Percentiles rank a stretch among this genome's conserved stretches.
phyloP scores from a whole-genome alignment of 2,888 invertebrate genomes.

The Eledona agricola region DNA sequence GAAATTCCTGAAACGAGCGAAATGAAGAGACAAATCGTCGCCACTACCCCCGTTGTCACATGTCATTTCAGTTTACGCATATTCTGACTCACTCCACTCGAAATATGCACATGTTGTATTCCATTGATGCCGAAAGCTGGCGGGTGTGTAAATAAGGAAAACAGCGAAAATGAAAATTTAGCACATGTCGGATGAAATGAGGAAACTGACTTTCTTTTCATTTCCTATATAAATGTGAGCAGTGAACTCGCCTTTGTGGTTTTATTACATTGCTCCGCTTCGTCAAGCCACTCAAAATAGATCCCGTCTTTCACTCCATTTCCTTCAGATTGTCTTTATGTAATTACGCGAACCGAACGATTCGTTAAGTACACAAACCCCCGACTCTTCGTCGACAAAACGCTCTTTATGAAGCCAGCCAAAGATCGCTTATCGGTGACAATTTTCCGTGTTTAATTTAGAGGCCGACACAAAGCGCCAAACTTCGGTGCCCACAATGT shows the following conservation, averaged over 20 bases:
- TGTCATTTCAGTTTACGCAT: constrained; percentile 16
- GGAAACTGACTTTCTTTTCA: constrained; percentile 7
- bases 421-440: too few relatives aligned
- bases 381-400: too few relatives aligned
- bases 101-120: constrained; percentile 11
- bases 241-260: constrained; percentile 29
- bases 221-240: constrained; percentile 28
- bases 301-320: constrained; percentile 22
- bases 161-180: constrained; percentile 3
- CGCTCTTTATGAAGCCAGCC: too few relatives aligned
- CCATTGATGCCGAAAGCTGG: constrained; percentile 12
- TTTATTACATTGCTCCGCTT: constrained; percentile 30
- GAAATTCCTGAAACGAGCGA: constrained; percentile 18
- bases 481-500: too few relatives aligned
- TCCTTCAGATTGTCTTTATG: constrained; percentile 18
- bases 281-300: constrained; percentile 23
- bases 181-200: constrained; percentile 1
- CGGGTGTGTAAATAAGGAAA: constrained; percentile 5
- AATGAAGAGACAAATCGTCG: constrained; percentile 25
- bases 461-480: too few relatives aligned
- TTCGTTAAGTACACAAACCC: too few relatives aligned
- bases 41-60: constrained; percentile 20
- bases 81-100: constrained; percentile 15
- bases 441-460: too few relatives aligned
- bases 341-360: too few relatives aligned